Percentiles rank a stretch among this genome's conserved stretches.
These are phyloP conservation scores for Pseudopleuronectes americanus DNA, from an alignment of 2,797 vertebrate species.

Conservation along the genomic window DNA sequence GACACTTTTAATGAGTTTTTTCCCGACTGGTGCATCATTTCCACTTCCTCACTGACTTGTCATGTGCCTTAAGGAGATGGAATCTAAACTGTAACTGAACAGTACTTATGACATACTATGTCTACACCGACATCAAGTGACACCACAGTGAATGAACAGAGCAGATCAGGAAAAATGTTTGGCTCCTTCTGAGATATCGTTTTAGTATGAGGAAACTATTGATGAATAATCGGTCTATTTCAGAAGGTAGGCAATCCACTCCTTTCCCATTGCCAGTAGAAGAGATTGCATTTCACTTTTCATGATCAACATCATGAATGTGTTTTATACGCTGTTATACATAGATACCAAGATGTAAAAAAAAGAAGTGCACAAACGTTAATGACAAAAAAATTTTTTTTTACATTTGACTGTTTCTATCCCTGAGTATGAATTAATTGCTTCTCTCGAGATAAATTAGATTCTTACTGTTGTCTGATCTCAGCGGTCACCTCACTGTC, in stretches of 20 bases:
- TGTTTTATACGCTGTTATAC: no score
- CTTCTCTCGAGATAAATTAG: constrained; percentile 12
- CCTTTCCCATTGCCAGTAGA: no score
- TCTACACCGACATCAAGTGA: background rate
- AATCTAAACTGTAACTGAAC: background rate
- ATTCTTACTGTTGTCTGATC: constrained; percentile 3
- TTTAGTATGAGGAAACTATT: background rate
- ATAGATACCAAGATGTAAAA: no score
- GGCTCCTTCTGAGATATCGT: background rate
- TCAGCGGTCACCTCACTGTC: constrained; percentile 14
- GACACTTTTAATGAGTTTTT: no score
- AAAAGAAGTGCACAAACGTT: no score
- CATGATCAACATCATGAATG: no score
- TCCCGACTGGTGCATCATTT: no score
- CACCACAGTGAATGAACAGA: background rate
- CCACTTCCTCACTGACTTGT: no score
- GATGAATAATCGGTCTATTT: background rate
- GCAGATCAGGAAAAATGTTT: background rate
- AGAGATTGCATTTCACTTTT: no score
- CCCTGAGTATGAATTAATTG: background rate
- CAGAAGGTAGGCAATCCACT: no score
- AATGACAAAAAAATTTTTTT: no score
- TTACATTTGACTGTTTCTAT: background rate
- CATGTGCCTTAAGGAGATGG: no score
- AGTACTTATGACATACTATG: background rate